phyloP scores from a whole-genome alignment of 2,797 vertebrate genomes.

The Sarcoramphus papa region DNA sequence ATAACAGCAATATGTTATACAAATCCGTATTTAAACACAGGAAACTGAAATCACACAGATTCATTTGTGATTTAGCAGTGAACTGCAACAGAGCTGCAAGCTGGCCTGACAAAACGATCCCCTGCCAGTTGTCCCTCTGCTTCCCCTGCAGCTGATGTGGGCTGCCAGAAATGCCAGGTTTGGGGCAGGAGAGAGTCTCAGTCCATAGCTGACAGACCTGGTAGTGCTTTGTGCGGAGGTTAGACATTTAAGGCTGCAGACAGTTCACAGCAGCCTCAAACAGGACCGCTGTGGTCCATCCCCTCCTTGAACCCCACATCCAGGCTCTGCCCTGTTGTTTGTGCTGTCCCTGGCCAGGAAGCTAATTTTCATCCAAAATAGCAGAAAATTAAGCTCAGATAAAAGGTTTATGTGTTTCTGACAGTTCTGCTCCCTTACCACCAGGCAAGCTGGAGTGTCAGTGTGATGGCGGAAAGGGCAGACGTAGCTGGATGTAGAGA shows the following conservation, averaged over 20 bases:
- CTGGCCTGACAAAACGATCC: not conserved
- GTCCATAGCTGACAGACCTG: not conserved
- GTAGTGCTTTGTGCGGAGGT: not conserved
- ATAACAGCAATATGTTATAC: not conserved
- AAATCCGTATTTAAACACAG: not conserved
- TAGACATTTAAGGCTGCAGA: not conserved
- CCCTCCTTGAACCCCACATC: not conserved
- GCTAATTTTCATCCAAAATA: not conserved
- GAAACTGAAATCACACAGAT: not conserved
- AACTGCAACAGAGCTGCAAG: not conserved
- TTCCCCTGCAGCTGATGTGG: not conserved
- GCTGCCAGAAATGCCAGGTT: not conserved
- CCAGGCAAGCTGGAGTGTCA: not conserved
- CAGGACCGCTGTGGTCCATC: not conserved
- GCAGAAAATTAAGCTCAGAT: not conserved
- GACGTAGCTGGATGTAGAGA: fast-evolving
- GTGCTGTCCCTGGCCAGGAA: not conserved
- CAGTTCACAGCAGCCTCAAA: not conserved
- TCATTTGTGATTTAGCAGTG: not conserved
- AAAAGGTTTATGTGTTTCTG: not conserved
- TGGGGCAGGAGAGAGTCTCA: not conserved
- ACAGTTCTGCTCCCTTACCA: not conserved
- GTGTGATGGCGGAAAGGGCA: not conserved
- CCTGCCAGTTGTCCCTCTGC: not conserved
- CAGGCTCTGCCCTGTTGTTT: not conserved